Conservation (phyloP, 1,140 invertebrate species). For the Drosophila suzukii region DNA sequence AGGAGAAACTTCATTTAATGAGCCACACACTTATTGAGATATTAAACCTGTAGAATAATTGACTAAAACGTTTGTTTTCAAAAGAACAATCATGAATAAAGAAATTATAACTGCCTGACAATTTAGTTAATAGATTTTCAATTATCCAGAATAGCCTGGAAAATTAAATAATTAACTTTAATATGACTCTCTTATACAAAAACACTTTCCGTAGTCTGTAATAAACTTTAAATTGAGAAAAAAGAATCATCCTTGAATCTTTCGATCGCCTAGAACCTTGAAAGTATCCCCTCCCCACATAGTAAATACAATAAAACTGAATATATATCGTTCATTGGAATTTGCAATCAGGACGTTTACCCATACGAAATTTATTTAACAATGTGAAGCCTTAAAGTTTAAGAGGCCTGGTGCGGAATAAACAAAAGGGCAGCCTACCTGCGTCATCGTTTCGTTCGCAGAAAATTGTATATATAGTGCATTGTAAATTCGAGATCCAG, state of each 20-base stretch:
- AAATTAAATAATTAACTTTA: not conserved
- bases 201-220: not conserved
- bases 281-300: constrained; percentile 1
- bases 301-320: constrained; percentile 15
- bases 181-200: not conserved
- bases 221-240: not conserved
- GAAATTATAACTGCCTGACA: not conserved
- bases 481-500: constrained; percentile 38
- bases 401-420: constrained; percentile 24
- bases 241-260: not conserved
- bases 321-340: constrained; percentile 22
- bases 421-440: constrained; percentile 27
- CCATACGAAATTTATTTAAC: constrained; percentile 67
- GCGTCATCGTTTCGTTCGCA: constrained; percentile 16
- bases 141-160: not conserved
- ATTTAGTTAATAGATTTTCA: not conserved
- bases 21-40: not conserved
- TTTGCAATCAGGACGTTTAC: constrained; percentile 33
- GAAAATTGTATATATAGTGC: constrained; percentile 23
- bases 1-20: constrained; percentile 19
- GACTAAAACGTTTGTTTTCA: not conserved
- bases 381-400: constrained; percentile 26
- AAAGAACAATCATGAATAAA: not conserved
- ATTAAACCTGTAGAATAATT: constrained; percentile 2
- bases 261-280: constrained; percentile 2